Percentiles rank a stretch among this genome's conserved stretches.
Evolutionary conservation across 2,797 vertebrate genomes (phyloP).

Genomic region (Oreochromis mossambicus): DNA sequence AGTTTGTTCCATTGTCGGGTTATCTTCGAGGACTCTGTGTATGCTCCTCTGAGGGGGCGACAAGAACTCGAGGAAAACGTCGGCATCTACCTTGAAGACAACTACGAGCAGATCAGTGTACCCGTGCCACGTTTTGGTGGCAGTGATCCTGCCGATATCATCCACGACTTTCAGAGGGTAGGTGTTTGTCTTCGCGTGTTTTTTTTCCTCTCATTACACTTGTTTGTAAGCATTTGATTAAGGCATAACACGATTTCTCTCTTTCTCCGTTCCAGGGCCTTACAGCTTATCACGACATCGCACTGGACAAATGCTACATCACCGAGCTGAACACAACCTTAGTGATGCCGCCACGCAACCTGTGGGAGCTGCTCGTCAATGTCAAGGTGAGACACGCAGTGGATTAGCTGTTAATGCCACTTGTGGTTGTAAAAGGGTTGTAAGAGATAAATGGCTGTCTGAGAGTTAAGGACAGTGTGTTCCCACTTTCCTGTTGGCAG

Average conservation of each 20-base stretch:
- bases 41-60: constrained; percentile 78
- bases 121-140: constrained; percentile 88
- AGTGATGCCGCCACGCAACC: constrained; percentile 89
- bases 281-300: constrained; percentile 91
- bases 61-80: constrained; percentile 91
- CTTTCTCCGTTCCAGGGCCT: constrained; percentile 75
- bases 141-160: constrained; percentile 90
- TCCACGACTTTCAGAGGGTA: constrained; percentile 94
- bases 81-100: constrained; percentile 88
- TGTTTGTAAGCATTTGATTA: background rate
- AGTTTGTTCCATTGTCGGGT: constrained; percentile 90
- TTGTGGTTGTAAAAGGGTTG: background rate
- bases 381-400: constrained; percentile 81
- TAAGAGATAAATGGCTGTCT: background rate
- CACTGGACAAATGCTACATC: constrained; percentile 92
- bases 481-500: background rate
- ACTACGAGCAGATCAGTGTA: constrained; percentile 91
- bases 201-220: background rate
- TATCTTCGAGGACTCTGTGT: constrained; percentile 86
- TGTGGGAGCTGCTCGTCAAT: constrained; percentile 92
- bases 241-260: background rate
- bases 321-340: constrained; percentile 90
- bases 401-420: background rate
- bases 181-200: constrained; percentile 11
- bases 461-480: background rate